Conservation (phyloP, 2,797 vertebrate species). For the Myiotriccus ornatus region DNA sequence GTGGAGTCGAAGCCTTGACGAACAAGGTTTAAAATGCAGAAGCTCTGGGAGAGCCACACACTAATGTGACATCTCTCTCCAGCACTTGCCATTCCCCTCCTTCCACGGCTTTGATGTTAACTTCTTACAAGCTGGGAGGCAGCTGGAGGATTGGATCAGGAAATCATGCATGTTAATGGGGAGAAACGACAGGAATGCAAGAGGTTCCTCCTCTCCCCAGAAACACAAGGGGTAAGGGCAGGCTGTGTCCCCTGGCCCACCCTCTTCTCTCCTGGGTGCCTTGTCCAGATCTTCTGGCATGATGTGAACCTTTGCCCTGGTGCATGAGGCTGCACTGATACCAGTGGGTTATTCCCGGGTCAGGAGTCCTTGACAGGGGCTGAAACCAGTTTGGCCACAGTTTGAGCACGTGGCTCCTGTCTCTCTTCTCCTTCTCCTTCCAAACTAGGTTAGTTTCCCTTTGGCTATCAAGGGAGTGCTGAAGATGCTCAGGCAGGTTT, state of each 20-base stretch:
- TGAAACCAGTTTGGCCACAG: background rate
- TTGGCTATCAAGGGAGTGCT: background rate
- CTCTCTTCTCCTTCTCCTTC: background rate
- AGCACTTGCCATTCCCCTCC: slow-evolving; percentile 32
- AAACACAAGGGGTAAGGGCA: slow-evolving; percentile 51
- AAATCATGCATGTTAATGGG: slow-evolving; percentile 72
- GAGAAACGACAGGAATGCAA: slow-evolving; percentile 50
- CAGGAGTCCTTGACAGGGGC: background rate
- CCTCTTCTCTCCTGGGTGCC: background rate
- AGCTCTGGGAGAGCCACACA: slow-evolving; percentile 74
- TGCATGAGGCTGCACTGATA: fast-evolving
- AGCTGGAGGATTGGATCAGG: slow-evolving; percentile 79
- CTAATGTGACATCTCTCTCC: slow-evolving; percentile 68
- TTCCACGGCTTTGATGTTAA: slow-evolving; percentile 64
- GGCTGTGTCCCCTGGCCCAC: background rate
- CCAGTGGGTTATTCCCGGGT: background rate
- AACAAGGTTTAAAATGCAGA: slow-evolving; percentile 72
- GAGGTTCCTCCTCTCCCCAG: background rate
- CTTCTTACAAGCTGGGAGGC: slow-evolving; percentile 67
- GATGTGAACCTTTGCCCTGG: background rate
- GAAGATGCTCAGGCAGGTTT: slow-evolving; percentile 46
- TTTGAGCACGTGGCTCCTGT: background rate
- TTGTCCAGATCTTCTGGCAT: background rate
- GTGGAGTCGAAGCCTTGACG: slow-evolving; percentile 39
- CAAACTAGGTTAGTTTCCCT: slow-evolving; percentile 28